A percentile compares a stretch with the other conserved stretches of the same genome.
Evolutionary conservation across 1,140 invertebrate genomes (phyloP).

Genomic region (Drosophila biarmipes): DNA sequence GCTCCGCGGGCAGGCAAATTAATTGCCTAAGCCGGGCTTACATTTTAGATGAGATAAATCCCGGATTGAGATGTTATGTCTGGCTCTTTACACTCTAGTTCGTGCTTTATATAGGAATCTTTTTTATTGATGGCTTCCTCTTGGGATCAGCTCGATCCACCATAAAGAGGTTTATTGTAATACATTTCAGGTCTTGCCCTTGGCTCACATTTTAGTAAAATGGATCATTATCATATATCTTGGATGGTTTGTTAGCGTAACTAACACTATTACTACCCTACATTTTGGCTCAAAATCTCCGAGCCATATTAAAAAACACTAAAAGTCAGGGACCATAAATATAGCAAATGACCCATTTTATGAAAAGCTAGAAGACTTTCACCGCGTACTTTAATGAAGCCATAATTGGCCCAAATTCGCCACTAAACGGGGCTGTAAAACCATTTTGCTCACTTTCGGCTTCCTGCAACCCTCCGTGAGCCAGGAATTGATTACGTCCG

Average conservation of each 20-base stretch:
- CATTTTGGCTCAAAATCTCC: too few species aligned
- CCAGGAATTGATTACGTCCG: constrained; percentile 2
- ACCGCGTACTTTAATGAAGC: constrained; percentile 26
- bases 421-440: constrained; percentile 42
- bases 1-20: constrained; percentile 36
- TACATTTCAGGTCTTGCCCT: too few species aligned
- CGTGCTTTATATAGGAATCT: not conserved
- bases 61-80: constrained; percentile 14
- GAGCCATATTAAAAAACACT: not conserved
- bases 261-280: too few species aligned
- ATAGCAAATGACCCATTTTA: not conserved
- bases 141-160: too few species aligned
- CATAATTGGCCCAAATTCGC: constrained; percentile 54
- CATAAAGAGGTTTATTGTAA: too few species aligned
- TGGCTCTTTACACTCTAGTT: not conserved
- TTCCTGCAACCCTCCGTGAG: not conserved
- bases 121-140: not conserved
- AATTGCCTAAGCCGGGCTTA: constrained; percentile 31
- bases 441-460: constrained; percentile 1
- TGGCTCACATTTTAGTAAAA: not conserved
- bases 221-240: too few species aligned
- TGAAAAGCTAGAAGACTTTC: not conserved
- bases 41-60: constrained; percentile 32
- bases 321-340: not conserved
- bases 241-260: too few species aligned